Conservation (phyloP, 2,797 vertebrate genomes). For the Esox masquinongy region DNA sequence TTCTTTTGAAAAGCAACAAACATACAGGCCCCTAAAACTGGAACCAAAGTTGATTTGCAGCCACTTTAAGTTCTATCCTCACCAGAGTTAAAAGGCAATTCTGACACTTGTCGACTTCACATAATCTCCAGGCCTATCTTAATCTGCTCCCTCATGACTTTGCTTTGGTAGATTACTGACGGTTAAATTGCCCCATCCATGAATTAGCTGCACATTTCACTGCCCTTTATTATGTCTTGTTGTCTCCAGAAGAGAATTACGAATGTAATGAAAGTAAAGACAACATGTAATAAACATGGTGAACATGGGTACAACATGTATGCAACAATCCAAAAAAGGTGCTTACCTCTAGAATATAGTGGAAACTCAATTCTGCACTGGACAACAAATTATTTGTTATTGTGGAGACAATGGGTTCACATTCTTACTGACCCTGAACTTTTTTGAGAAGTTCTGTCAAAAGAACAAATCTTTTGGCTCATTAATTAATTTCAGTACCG, state of each 20-base stretch:
- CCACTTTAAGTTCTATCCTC: slow-evolving; percentile 73
- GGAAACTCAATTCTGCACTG: too few relatives aligned
- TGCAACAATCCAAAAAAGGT: too few relatives aligned
- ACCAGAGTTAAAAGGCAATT: slow-evolving; percentile 3
- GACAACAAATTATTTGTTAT: too few relatives aligned
- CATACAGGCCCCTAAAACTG: neutral
- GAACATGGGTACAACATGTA: too few relatives aligned
- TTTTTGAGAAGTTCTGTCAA: too few relatives aligned
- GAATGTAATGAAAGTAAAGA: slow-evolving; percentile 1
- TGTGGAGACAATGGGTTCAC: too few relatives aligned
- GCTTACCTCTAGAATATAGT: too few relatives aligned
- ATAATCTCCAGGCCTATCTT: slow-evolving; percentile 3
- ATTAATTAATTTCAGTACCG: too few relatives aligned
- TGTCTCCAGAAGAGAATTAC: neutral
- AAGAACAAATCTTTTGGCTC: too few relatives aligned
- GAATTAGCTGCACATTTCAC: slow-evolving; percentile 15
- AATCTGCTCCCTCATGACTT: slow-evolving; percentile 14
- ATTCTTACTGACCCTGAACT: too few relatives aligned
- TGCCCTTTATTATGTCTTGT: slow-evolving; percentile 4
- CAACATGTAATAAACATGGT: neutral
- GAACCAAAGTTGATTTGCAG: slow-evolving; percentile 74
- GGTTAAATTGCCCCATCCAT: slow-evolving; percentile 12
- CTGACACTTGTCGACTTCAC: too few relatives aligned
- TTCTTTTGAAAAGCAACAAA: neutral
- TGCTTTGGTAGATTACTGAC: slow-evolving; percentile 8